These are phyloP conservation scores for Chrysolina oricalcia DNA, from an alignment of 2,888 invertebrate genomes.

Conservation along the genomic window DNA sequence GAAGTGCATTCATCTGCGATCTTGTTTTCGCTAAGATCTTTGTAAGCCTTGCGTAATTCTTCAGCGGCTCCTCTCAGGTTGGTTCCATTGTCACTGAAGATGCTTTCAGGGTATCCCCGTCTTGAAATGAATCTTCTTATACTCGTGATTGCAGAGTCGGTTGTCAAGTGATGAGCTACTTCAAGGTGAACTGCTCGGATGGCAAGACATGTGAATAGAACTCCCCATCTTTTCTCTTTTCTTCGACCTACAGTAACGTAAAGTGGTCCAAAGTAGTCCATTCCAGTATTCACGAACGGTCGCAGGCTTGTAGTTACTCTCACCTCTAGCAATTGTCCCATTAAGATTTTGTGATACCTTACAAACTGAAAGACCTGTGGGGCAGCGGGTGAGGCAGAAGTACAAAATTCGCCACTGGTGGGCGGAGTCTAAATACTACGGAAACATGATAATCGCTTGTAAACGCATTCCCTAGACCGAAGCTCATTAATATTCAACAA, in stretches of 20 bases:
- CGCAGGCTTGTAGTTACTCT: constrained; percentile 1
- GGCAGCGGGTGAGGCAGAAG: no score
- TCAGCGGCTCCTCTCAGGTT: constrained; percentile 28
- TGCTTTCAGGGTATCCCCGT: constrained; percentile 21
- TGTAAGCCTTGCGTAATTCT: neutral
- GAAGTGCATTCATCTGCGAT: neutral
- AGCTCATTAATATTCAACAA: no score
- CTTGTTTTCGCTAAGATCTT: neutral
- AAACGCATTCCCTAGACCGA: no score
- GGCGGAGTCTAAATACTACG: no score
- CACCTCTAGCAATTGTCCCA: constrained; percentile 19
- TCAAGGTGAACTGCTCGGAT: constrained; percentile 18
- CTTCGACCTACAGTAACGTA: neutral
- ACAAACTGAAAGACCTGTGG: no score
- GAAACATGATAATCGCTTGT: no score
- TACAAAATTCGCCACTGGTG: no score
- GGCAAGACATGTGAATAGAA: neutral
- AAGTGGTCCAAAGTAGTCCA: no score
- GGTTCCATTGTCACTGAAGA: constrained; percentile 30
- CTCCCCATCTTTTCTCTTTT: neutral
- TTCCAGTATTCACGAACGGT: neutral
- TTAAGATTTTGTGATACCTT: no score
- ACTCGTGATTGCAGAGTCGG: constrained; percentile 23
- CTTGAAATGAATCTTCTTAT: constrained; percentile 24
- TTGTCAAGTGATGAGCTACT: neutral